Evolutionary conservation across 2,888 invertebrate species (phyloP), one percentile per base, ranked within the genome.

Genomic region (Ophioninae sp.): DNA sequence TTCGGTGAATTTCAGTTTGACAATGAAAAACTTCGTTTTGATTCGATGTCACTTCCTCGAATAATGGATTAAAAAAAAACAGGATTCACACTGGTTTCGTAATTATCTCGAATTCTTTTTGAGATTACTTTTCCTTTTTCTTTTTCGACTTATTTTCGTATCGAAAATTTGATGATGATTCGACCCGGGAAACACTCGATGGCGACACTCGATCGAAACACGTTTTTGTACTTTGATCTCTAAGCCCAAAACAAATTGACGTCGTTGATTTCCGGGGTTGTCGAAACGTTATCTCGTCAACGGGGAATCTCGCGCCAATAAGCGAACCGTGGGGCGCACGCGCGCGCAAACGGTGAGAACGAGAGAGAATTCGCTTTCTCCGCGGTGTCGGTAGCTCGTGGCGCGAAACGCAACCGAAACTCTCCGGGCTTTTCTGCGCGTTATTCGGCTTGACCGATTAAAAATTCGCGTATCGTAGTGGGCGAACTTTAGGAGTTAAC

Each of bases 191-290:
- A 30, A 30, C n/a, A 30, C 30, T 30, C 30, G 30, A 30, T 30
- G 3, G 30, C 30, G 3, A 3, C 30, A 30, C n/a, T n/a, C 30
- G 30, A 30, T 30, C 30, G 30, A 30, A 30, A n/a, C 50, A 30
- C 68, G 50, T 50, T 50, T 50, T 30, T 23, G 50, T 44, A 23
- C 68, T 50, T 68, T 17, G 68, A 50, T 68, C 23, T 44, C 7
- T 21, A 21, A 13, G 20, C 10, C 23, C 13, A 30, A 67, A 67
- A 41, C 17, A 17, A 17, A 50, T 17, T 50, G 6, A 3, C 50
- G 6, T 17, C 17, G 1, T 50, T 2, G 50, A 10, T 10, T 50
- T 17, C 17, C 50, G 50, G 50, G 50, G 2, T 13, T 1, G 1
- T 17, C 17, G 50, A 50, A 50, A 17, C 50, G 10, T 44, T 44